Base-by-base conservation (phyloP, 1,140 invertebrate species). In the Cepaea nemoralis region DNA sequence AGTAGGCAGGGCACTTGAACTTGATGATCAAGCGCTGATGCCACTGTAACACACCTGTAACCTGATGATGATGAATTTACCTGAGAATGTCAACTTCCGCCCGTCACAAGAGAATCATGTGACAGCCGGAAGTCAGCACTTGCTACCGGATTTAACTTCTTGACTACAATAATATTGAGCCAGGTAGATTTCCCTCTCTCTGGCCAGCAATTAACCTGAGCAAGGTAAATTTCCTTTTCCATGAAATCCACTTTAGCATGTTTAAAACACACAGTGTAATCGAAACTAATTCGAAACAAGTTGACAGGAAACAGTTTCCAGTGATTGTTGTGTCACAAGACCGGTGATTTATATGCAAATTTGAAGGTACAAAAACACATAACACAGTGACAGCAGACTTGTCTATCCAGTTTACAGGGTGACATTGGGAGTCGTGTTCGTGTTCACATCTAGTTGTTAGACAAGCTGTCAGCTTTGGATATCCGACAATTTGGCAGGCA, bases 341-440 rank as follows among this genome's bases (percentile, higher is more conserved):
- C 59, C 33, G 27, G 8, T 22, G 5, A 12, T 63, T 63, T 6
- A 31, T 63, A 63, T 63, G 59, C 59, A 63, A 63, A 63, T 63
- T 31, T 63, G 1, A 12, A 48, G 8, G 19, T 48, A 48, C 19
- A 48, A 12, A 48, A 19, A 19, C 19, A 48, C n/a, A n/a, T 48
- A 48, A 48, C 45, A 12, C 45, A 19, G n/a, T 55, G 50, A 3
- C 22, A 55, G 42, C 16, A 45, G 6, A 45, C 16, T 10, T 6
- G 8, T 24, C 8, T 55, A 55, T 19, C 19, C 3, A 24, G 22
- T 63, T 59, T 59, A 24, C 22, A 63, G 3, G n/a, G 59, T 63
- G 59, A 63, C 59, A 63, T 63, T 63, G 59, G 16, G n/a, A 55
- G 67, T 80, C 45, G n/a, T 55, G 42, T 45, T 45, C 19, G 42